Evolutionary conservation across 1,140 invertebrate species (phyloP), one percentile per base, ranked within the genome.

Genomic region (Bombus vancouverensis): DNA sequence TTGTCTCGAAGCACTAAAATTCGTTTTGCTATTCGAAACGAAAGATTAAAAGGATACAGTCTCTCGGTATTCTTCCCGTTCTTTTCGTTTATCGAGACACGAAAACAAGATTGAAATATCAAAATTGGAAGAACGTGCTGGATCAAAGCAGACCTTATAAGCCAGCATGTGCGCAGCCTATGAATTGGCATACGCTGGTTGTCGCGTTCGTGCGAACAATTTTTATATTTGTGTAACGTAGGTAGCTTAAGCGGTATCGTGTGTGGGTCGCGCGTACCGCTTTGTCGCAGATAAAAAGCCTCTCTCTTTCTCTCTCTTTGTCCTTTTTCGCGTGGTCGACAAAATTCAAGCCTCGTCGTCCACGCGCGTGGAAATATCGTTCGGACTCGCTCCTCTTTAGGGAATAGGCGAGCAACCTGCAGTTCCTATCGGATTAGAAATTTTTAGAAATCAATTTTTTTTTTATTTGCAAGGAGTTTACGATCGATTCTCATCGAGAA

Each of bases 301-400:
- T 59, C 25, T 62, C 59, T 28, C 10, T 10, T 28, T 2, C 28
- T 62, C 4, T 62, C 42, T 32, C 83, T 81, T 81, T 85, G 78
- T 85, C 78, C 70, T 81, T 81, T 81, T 74, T 81, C 44, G 78
- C 83, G 78, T 81, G 83, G 78, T 85, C 78, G 83, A 81, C 83
- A 42, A 85, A 85, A 81, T 74, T 85, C 47, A 74, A 74, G 44
- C 59, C 70, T 85, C 76, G 39, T 72, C 39, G 13, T 81, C 75
- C 37, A 47, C 25, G 39, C 66, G 66, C 39, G 25, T 47, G 32
- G 32, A 32, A 62, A 53, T 37, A 44, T 34, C 79, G 68, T 37
- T 9, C 39, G 62, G 59, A 32, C 10, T 83, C 74, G 42, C 44
- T 80, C 83, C 83, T 79, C 68, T 85, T 85, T 80, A 80, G 75